These are phyloP conservation scores for Macrocentrus cingulum DNA, from an alignment of 1,140 invertebrate species.

Conservation along the genomic window DNA sequence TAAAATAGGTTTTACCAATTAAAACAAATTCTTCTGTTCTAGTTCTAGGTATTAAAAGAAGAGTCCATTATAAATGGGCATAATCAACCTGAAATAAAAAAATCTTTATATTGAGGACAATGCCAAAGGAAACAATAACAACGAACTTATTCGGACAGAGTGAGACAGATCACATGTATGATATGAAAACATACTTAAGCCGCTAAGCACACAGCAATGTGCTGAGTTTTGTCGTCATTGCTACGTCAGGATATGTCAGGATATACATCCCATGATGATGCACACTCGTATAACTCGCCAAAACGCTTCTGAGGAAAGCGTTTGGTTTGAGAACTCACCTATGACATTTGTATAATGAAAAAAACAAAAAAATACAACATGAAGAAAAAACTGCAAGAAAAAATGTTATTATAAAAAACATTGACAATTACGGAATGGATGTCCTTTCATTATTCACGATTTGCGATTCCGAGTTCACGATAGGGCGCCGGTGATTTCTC, in stretches of 20 bases:
- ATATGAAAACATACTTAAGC: constrained; percentile 53
- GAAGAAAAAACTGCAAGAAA: too few species aligned
- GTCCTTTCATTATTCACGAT: constrained; percentile 22
- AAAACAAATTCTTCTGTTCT: too few species aligned
- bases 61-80: too few species aligned
- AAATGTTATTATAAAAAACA: neutral
- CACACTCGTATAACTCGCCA: constrained; percentile 16
- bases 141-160: constrained; percentile 2
- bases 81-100: too few species aligned
- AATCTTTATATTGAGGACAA: too few species aligned
- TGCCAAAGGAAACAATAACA: constrained; percentile 18
- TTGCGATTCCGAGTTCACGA: constrained; percentile 23
- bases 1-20: too few species aligned
- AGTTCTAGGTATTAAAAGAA: too few species aligned
- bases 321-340: too few species aligned
- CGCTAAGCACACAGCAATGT: constrained; percentile 49
- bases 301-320: neutral
- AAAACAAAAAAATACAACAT: too few species aligned
- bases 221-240: constrained; percentile 40
- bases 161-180: constrained; percentile 30
- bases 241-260: constrained; percentile 36
- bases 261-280: constrained; percentile 22
- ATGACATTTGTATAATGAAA: too few species aligned
- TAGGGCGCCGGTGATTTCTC: constrained; percentile 34
- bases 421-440: constrained; percentile 4